Evolutionary conservation across 2,797 vertebrate species (phyloP).

Genomic region (Chiloscyllium punctatum): DNA sequence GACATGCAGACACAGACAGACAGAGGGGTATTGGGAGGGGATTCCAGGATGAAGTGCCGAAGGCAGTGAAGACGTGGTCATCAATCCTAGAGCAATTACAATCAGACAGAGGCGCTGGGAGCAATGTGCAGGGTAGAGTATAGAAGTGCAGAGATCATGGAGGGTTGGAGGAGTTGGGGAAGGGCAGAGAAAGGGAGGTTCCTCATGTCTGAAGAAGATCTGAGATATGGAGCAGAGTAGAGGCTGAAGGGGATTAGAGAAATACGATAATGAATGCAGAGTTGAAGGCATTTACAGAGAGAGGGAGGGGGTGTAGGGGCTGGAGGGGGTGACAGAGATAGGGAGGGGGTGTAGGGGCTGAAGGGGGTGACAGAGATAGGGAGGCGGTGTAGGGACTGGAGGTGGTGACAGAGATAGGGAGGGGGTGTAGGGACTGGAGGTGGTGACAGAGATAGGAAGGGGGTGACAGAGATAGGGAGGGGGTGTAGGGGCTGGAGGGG

Average conservation of each 20-base stretch:
- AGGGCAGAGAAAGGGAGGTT: no score
- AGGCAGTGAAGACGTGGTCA: neutral
- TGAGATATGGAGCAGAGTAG: neutral
- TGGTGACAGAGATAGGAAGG: neutral
- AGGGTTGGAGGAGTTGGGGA: neutral
- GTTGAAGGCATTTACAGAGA: neutral
- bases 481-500: no score
- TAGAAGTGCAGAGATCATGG: neutral
- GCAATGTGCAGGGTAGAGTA: neutral
- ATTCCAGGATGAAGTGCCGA: neutral
- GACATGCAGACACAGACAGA: no score
- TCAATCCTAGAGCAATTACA: neutral
- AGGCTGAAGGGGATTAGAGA: neutral
- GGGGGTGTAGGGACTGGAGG: no score
- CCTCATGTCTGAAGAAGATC: neutral
- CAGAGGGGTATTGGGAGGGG: neutral
- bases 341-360: no score
- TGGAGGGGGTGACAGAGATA: no score
- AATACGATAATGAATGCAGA: neutral
- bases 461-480: neutral
- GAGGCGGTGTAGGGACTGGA: no score
- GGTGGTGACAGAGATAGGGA: no score
- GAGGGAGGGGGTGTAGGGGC: no score
- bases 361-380: no score
- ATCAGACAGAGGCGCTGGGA: neutral